A percentile compares a stretch with the other conserved stretches of the same genome.
Evolutionary conservation across 2,888 invertebrate genomes (phyloP).

Genomic region (Rhogogaster chlorosoma): DNA sequence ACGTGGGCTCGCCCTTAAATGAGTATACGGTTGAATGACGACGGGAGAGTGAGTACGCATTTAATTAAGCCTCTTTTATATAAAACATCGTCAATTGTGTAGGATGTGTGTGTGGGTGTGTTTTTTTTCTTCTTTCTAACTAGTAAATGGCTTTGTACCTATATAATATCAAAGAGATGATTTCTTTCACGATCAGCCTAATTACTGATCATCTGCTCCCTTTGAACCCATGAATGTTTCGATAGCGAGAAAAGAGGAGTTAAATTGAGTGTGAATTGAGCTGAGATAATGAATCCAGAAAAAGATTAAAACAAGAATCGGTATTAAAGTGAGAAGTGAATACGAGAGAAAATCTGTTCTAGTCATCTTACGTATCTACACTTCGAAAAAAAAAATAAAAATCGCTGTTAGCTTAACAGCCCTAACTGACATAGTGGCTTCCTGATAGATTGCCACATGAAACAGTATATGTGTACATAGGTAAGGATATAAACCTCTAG

Average conservation of each 20-base stretch:
- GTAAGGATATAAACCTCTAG: not conserved
- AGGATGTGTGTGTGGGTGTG: not conserved
- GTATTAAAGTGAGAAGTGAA: not conserved
- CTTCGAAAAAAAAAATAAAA: not conserved
- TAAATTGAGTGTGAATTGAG: no score
- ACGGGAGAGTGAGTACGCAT: not conserved
- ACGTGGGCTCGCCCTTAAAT: not conserved
- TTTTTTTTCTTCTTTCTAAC: not conserved
- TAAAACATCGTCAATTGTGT: not conserved
- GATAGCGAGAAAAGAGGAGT: not conserved
- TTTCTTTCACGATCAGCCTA: not conserved
- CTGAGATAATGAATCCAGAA: no score
- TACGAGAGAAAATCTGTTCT: not conserved
- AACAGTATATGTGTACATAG: not conserved
- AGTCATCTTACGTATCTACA: not conserved
- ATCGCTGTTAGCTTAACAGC: not conserved
- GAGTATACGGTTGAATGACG: not conserved
- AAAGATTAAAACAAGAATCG: no score
- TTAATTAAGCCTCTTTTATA: slow-evolving; percentile 6
- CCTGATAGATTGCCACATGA: not conserved
- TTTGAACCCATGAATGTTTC: not conserved
- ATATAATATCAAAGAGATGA: not conserved
- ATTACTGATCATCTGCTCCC: not conserved
- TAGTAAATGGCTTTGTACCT: not conserved
- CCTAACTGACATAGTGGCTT: not conserved